phyloP scores from a whole-genome alignment of 2,797 vertebrate genomes.

The Coregonus ussuriensis region DNA sequence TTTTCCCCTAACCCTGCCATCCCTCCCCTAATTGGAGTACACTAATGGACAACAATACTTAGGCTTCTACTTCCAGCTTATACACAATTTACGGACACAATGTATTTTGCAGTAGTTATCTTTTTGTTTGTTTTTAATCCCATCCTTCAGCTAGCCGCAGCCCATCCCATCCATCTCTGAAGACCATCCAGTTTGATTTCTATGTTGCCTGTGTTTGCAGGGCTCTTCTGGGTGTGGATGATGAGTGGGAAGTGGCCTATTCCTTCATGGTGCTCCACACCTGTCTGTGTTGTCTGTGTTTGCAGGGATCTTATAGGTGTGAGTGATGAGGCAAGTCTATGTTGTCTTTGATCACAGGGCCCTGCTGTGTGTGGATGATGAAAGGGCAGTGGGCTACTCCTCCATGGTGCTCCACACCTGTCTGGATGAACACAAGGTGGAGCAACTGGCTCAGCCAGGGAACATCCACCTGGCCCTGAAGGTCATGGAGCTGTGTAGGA shows the following conservation, averaged over 20 bases:
- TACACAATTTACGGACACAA: too few relatives aligned
- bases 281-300: slow-evolving; percentile 52
- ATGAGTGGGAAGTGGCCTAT: slow-evolving; percentile 84
- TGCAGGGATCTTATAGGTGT: slow-evolving; percentile 21
- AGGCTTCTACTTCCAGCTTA: too few relatives aligned
- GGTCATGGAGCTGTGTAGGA: slow-evolving; percentile 77
- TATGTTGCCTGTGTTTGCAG: slow-evolving; percentile 60
- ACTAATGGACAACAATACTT: too few relatives aligned
- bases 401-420: slow-evolving; percentile 93
- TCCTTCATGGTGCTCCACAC: slow-evolving; percentile 91
- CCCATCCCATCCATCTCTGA: too few relatives aligned
- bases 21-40: too few relatives aligned
- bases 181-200: not conserved
- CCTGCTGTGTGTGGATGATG: slow-evolving; percentile 80
- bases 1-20: too few relatives aligned
- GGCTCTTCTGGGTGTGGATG: slow-evolving; percentile 77
- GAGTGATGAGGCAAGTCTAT: too few relatives aligned
- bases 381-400: slow-evolving; percentile 82
- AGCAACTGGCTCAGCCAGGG: slow-evolving; percentile 58
- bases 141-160: too few relatives aligned
- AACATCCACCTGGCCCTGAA: slow-evolving; percentile 66
- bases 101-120: too few relatives aligned
- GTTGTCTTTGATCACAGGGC: slow-evolving; percentile 67
- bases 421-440: slow-evolving; percentile 77
- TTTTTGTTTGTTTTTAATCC: too few relatives aligned